phyloP scores from a whole-genome alignment of 2,113 vertebrate genomes.

The Colinus virginianus region DNA sequence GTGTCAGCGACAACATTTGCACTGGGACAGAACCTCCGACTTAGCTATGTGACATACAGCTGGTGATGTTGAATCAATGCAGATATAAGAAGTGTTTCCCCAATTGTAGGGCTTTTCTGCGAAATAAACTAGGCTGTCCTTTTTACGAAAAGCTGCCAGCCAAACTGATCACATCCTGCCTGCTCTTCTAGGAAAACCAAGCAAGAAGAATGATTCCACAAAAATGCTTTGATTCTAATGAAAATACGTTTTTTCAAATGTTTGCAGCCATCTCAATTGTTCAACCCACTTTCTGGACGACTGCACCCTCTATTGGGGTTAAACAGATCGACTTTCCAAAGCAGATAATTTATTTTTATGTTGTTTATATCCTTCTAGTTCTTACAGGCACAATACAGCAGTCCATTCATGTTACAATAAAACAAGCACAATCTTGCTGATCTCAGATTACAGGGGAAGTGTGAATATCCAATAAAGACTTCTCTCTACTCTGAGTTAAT shows the following conservation, averaged over 20 bases:
- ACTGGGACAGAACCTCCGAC: not conserved
- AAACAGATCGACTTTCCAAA: conserved; percentile 46
- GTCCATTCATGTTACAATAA: not conserved
- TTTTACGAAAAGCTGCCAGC: not conserved
- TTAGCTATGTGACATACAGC: not conserved
- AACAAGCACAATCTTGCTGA: not conserved
- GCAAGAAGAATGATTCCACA: not conserved
- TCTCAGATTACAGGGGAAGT: not conserved
- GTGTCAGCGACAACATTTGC: too few species aligned
- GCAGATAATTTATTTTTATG: not conserved
- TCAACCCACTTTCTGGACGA: conserved; percentile 41
- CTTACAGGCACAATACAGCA: not conserved
- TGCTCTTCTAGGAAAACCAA: not conserved
- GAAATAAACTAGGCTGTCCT: not conserved
- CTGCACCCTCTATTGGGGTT: conserved; percentile 62
- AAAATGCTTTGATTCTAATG: not conserved
- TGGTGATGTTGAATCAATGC: rapidly evolving
- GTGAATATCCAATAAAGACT: not conserved
- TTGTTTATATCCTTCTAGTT: not conserved
- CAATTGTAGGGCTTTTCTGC: not conserved
- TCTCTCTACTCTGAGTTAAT: not conserved
- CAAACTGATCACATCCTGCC: not conserved
- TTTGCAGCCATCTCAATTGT: not conserved
- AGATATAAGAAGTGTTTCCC: rapidly evolving
- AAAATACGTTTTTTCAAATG: not conserved